Evolutionary conservation across 2,113 vertebrate genomes (phyloP), one percentile per base, ranked within the genome.

Genomic region (Crotalus horridus): DNA sequence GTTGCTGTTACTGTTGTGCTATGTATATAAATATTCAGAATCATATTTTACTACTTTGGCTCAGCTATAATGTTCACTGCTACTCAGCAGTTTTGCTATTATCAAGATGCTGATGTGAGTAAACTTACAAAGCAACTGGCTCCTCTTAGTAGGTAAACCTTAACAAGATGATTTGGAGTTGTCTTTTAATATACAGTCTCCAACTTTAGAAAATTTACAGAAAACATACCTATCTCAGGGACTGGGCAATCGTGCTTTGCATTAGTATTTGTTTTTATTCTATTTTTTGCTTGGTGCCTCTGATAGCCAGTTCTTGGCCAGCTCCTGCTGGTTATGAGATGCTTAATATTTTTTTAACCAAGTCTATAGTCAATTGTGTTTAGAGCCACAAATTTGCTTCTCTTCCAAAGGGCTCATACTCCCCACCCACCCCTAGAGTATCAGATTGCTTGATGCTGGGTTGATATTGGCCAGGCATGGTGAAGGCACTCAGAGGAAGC

Each of bases 211-310:
- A 21, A 15, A 93, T 26, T 9, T 81, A 61, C 92, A 94, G 48
- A 20, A 89, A 6, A 58, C 74, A 39, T 53, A 33, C 81, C 0
- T 26, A 12, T 93, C 91, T 87, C 12, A 46, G 58, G 43, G 90
- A 55, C 81, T 94, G 2, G 59, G 39, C 92, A n/a, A 89, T 24
- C 85, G 94, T 92, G 9, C 33, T 90, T 94, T 94, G 20, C 91
- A 55, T 93, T 94, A 90, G 39, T 95, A 64, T 93, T 92, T 81
- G 20, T 93, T 95, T 94, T 90, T 9, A 0, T 89, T 61, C 94
- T 95, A 20, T 94, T 96, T 94, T 95, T 91, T 94, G 93, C 39
- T 95, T 87, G 89, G 85, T 94, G 94, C 94, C 93, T 87, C 91
- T 64, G 90, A 86, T 93, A 92, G 94, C 92, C 94, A 94, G 91